Evolutionary conservation across 1,140 invertebrate genomes (phyloP), one percentile per base, ranked within the genome.

Genomic region (Heliothis virescens): DNA sequence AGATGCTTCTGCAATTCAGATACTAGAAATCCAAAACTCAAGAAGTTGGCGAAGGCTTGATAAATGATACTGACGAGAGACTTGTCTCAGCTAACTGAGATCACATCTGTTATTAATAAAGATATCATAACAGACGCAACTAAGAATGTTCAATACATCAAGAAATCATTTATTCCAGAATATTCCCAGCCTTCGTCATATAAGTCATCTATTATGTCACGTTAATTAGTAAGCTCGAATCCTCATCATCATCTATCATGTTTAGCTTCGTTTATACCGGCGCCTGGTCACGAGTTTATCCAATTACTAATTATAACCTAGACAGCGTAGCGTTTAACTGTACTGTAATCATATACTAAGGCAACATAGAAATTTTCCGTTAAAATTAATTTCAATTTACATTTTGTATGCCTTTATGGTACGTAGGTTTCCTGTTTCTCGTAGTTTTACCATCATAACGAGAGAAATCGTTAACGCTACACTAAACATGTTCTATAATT

Each of bases 261-360:
- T 10, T 65, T 65, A 47, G n/a, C 41, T 65, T 63, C 34, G 34
- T 63, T 47, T 16, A 65, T 34, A 65, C 62, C 59, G 26, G n/a
- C 41, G 26, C 18, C 41, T 12, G 15, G 34, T 65, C 41, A 34
- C 9, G 34, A 18, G n/a, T 34, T 65, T 18, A n/a, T 47, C n/a
- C 41, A 65, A 65, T 65, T 65, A 48, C 34, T n/a, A 65, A 65
- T 65, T 65, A 65, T n/a, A 65, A 65, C 47, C 62, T 47, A 11
- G 10, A 65, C n/a, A 41, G 11, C n/a, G 47, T 10, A 16, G 1
- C 41, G 41, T 65, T 65, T 65, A 65, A 16, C 26, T 29, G 53
- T 16, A 55, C 53, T 34, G 29, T 16, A 16, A 55, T 55, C 53
- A 55, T 55, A 15, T 53, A 53, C 15, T 16, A 4, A 55, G n/a